These are phyloP conservation scores for Drosophila infuscata DNA, from an alignment of 2,888 invertebrate species.

Conservation along the genomic window DNA sequence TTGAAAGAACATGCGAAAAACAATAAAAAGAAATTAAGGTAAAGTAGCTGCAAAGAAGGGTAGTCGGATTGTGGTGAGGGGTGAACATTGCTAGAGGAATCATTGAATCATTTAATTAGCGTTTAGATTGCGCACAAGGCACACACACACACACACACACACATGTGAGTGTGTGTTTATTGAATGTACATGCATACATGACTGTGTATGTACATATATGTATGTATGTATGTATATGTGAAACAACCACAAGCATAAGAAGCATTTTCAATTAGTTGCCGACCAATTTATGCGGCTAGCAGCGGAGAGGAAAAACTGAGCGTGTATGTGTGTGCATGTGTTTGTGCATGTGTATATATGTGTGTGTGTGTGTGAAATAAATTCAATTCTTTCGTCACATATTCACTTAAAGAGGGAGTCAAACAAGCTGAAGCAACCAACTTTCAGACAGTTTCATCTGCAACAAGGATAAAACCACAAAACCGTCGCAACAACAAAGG, in stretches of 20 bases:
- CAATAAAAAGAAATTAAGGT: conserved; percentile 82
- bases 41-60: conserved; percentile 60
- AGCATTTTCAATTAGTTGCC: conserved; percentile 81
- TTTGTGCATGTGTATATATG: background rate
- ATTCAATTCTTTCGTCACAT: conserved; percentile 73
- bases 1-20: conserved; percentile 80
- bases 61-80: conserved; percentile 13
- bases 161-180: conserved; percentile 45
- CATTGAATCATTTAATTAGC: conserved; percentile 85
- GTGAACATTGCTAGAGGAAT: conserved; percentile 58
- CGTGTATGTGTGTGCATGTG: background rate
- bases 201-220: conserved; percentile 5
- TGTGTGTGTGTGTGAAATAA: conserved; percentile 48
- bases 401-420: conserved; percentile 55
- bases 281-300: conserved; percentile 76
- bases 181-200: conserved; percentile 48
- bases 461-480: conserved; percentile 70
- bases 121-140: conserved; percentile 77
- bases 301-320: conserved; percentile 12
- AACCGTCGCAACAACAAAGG: conserved; percentile 70
- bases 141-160: conserved; percentile 33
- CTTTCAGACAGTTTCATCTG: conserved; percentile 19
- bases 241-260: conserved; percentile 61
- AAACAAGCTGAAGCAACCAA: conserved; percentile 1
- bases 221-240: conserved; percentile 22